Base-by-base conservation (phyloP, 2,113 vertebrate genomes). In the Solenodon paradoxus region DNA sequence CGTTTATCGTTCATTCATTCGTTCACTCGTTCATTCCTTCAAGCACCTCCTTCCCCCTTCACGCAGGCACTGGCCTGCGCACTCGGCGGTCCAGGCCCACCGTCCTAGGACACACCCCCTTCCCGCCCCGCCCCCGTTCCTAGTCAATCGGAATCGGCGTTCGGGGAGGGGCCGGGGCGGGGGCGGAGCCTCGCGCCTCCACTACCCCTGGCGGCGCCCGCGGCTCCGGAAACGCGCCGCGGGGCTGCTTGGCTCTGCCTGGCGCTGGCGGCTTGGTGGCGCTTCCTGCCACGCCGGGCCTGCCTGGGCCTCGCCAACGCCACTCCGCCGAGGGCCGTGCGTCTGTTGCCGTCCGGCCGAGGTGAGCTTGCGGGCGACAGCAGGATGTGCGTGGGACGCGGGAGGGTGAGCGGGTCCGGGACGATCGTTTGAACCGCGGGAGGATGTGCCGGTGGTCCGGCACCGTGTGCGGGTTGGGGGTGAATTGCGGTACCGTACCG, bases 261-360 rank as follows among this genome's bases (percentile, higher is more conserved):
- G 61, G 2, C 16, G 38, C 71, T 1, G 42, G 71, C 19, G 8
- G 95, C 69, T 90, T 80, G 55, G 84, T 74, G 92, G 95, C 81
- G 91, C 55, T 97, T 96, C 97, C 97, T 97, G 97, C 97, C 96
- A 95, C 97, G 96, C 97, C 81, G 45, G 93, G 94, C 94, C 91
- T 96, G 72, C 86, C 40, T 55, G 86, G 79, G 84, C 72, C 45
- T 28, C 11, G 38, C 74, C 74, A 51, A 77, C 55, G 86, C 87
- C 3, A 26, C 68, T 82, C 51, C 2, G 11, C 30, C n/a, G 9
- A 96, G 72, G 47, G 69, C 57, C 1, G 24, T 3, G 57, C n/a
- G 20, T 55, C n/a, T 4, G 63, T 83, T 3, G 81, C 75, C 47
- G 22, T 81, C 32, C 1, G 57, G 68, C 82, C n/a, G 17, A 32